Evolutionary conservation across 2,888 invertebrate genomes (phyloP).

Genomic region (Pseudolycoriella hygida): DNA sequence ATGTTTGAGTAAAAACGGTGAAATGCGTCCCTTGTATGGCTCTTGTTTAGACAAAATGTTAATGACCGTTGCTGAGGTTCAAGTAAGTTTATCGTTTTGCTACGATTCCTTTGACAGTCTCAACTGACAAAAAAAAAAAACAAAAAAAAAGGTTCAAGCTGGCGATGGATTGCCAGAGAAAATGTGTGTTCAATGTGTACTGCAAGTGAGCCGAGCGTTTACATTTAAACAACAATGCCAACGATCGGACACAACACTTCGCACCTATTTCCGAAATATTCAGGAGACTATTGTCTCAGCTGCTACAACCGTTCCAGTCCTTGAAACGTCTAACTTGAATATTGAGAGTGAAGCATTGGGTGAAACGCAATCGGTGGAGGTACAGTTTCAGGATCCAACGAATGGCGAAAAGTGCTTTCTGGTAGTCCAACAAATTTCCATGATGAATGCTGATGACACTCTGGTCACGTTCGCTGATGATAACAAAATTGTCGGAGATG

Average conservation of each 20-base stretch:
- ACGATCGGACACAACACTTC: slow-evolving; percentile 28
- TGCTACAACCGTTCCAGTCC: background rate
- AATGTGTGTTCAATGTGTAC: slow-evolving; percentile 33
- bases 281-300: background rate
- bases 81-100: slow-evolving; percentile 22
- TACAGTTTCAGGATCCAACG: background rate
- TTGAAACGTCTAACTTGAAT: background rate
- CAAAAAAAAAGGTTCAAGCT: slow-evolving; percentile 22
- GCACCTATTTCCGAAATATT: slow-evolving; percentile 18
- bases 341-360: background rate
- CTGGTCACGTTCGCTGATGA: background rate
- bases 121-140: background rate
- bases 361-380: background rate
- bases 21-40: slow-evolving; percentile 32
- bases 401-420: background rate
- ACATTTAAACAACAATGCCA: slow-evolving; percentile 33
- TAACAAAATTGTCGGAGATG: background rate
- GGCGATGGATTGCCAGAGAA: slow-evolving; percentile 31
- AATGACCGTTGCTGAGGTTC: slow-evolving; percentile 26
- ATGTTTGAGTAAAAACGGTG: slow-evolving; percentile 29
- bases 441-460: background rate
- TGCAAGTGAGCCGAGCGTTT: slow-evolving; percentile 32
- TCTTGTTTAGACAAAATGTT: slow-evolving; percentile 33
- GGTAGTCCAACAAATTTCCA: background rate
- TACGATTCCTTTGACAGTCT: too few species aligned